These are phyloP conservation scores for Scytalopus superciliaris DNA, from an alignment of 2,113 vertebrate genomes.

Conservation along the genomic window DNA sequence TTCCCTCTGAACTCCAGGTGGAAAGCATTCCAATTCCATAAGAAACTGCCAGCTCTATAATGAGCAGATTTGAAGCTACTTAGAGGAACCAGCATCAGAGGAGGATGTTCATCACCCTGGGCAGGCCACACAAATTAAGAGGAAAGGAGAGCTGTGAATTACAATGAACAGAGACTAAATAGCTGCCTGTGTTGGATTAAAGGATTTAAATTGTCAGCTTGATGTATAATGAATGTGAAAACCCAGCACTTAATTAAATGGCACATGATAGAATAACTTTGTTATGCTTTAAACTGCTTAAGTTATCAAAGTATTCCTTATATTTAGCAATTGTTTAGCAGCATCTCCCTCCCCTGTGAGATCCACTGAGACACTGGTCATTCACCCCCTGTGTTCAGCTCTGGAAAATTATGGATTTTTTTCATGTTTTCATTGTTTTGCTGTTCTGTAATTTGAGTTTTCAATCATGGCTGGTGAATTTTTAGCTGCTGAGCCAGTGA, in stretches of 20 bases:
- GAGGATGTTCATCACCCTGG: conserved; percentile 76
- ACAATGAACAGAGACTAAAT: conserved; percentile 86
- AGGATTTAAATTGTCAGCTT: conserved; percentile 80
- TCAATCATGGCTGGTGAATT: background rate
- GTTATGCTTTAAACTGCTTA: conserved; percentile 73
- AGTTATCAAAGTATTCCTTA: conserved; percentile 65
- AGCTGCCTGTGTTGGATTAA: conserved; percentile 89
- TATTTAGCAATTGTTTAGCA: conserved; percentile 74
- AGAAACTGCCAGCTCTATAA: conserved; percentile 49
- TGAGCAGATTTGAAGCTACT: conserved; percentile 68
- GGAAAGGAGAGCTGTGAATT: conserved; percentile 88
- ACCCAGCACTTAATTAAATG: conserved; percentile 79
- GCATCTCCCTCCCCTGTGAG: conserved; percentile 13
- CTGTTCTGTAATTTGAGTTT: background rate
- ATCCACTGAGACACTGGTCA: background rate
- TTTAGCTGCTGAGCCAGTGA: background rate
- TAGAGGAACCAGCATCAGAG: conserved; percentile 68
- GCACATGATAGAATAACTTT: conserved; percentile 77
- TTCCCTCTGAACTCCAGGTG: conserved; percentile 58
- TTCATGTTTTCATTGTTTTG: background rate
- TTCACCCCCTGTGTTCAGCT: background rate
- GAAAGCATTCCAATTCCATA: conserved; percentile 50
- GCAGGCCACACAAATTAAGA: conserved; percentile 84
- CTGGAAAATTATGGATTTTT: background rate
- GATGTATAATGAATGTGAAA: conserved; percentile 85